These are phyloP conservation scores for Drosophila lacertosa DNA, from an alignment of 1,140 invertebrate species.

Conservation along the genomic window DNA sequence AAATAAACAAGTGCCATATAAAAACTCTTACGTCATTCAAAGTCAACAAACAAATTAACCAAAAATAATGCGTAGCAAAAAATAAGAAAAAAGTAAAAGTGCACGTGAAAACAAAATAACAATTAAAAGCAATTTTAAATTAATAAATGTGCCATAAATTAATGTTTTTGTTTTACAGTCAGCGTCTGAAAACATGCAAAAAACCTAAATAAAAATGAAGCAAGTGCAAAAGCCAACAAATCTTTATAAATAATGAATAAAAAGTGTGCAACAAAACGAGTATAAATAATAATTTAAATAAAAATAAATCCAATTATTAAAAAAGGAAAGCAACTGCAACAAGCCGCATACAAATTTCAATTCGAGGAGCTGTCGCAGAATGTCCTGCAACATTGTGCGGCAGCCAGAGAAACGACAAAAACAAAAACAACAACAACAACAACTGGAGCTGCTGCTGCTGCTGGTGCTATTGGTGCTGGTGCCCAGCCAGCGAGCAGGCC, in stretches of 20 bases:
- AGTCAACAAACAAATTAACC: background rate
- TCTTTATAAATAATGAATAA: slow-evolving; percentile 17
- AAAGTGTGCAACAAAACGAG: slow-evolving; percentile 4
- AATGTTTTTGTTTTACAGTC: slow-evolving; percentile 22
- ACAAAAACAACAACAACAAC: slow-evolving; percentile 24
- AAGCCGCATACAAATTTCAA: too few species aligned
- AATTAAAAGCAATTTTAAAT: slow-evolving; percentile 26
- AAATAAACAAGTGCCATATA: background rate
- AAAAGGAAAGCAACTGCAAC: slow-evolving; percentile 2
- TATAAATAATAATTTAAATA: too few species aligned
- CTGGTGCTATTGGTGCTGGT: slow-evolving; percentile 39
- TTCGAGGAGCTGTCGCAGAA: slow-evolving; percentile 43
- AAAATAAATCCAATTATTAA: background rate
- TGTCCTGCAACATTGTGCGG: slow-evolving; percentile 45
- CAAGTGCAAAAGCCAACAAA: slow-evolving; percentile 4
- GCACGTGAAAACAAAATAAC: slow-evolving; percentile 6
- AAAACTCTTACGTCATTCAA: background rate
- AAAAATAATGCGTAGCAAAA: background rate
- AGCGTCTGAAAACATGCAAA: slow-evolving; percentile 7
- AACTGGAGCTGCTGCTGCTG: slow-evolving; percentile 31
- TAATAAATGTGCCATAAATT: slow-evolving; percentile 15
- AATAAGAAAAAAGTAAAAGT: background rate
- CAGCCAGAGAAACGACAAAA: slow-evolving; percentile 34
- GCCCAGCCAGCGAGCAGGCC: slow-evolving; percentile 22
- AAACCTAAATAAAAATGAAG: slow-evolving; percentile 10